Evolutionary conservation across 1,140 invertebrate genomes (phyloP).

Genomic region (Heterodera carotae): DNA sequence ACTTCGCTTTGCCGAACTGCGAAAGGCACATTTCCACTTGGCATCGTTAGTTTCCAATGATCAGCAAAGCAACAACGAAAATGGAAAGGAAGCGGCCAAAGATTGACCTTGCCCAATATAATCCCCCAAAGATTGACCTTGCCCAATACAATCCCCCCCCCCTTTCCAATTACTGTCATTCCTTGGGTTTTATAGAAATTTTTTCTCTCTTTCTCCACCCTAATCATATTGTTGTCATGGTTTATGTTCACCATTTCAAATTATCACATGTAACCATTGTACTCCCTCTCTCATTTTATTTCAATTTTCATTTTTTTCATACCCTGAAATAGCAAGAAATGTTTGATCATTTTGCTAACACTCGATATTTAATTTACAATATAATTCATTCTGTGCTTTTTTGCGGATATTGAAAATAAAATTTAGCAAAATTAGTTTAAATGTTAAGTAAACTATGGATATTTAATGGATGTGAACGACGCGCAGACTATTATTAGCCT

Average conservation of each 20-base stretch:
- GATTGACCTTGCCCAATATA: too few relatives aligned
- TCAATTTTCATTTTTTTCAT: background rate
- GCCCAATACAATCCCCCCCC: background rate
- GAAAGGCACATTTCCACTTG: constrained; percentile 88
- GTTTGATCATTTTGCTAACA: background rate
- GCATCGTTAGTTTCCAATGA: constrained; percentile 74
- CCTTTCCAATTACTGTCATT: too few relatives aligned
- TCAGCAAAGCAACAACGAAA: constrained; percentile 34
- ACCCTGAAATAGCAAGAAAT: background rate
- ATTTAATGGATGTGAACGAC: too few relatives aligned
- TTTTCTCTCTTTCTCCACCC: too few relatives aligned
- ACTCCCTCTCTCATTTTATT: background rate
- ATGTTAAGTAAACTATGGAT: too few relatives aligned
- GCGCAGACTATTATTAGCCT: too few relatives aligned
- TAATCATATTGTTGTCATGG: background rate
- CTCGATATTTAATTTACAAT: too few relatives aligned
- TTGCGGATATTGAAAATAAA: too few relatives aligned
- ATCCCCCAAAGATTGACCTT: background rate
- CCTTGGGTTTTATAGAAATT: too few relatives aligned
- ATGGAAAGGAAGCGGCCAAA: background rate
- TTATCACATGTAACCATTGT: background rate
- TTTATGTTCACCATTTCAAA: too few relatives aligned
- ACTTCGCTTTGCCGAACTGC: constrained; percentile 76
- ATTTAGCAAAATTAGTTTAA: too few relatives aligned
- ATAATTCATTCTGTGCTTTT: too few relatives aligned